A percentile compares a stretch with the other conserved stretches of the same genome.
Conservation (phyloP, 2,797 vertebrate species). For the Silurus aristotelis region DNA sequence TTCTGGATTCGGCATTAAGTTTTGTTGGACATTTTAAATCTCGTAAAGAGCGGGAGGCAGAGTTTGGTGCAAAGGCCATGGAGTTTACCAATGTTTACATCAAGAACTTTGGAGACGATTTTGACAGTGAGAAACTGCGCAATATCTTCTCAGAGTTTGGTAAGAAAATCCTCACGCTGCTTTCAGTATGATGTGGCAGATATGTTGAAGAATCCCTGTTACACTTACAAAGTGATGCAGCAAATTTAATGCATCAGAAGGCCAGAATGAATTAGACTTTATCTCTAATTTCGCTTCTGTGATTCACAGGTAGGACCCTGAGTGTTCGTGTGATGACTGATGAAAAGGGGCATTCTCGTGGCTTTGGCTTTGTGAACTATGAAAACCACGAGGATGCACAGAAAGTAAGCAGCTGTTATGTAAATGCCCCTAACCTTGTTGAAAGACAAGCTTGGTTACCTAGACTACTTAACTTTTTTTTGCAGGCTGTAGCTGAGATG, state of each 20-base stretch:
- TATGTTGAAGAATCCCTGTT: not conserved
- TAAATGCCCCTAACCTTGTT: not conserved
- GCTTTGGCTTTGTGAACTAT: slow-evolving; percentile 97
- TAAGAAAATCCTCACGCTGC: slow-evolving; percentile 56
- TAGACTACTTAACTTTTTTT: not conserved
- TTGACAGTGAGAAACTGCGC: slow-evolving; percentile 82
- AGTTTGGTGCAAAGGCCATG: slow-evolving; percentile 83
- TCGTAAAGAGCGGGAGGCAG: slow-evolving; percentile 87
- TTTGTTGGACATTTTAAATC: slow-evolving; percentile 98
- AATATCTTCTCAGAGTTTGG: slow-evolving; percentile 88
- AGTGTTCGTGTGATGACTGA: slow-evolving; percentile 97
- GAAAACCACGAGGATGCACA: slow-evolving; percentile 91
- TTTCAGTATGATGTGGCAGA: not conserved
- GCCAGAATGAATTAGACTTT: no score
- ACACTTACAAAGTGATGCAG: no score
- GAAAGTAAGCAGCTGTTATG: slow-evolving; percentile 76
- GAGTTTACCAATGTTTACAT: slow-evolving; percentile 98
- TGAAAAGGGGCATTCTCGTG: slow-evolving; percentile 79
- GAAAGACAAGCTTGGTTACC: not conserved
- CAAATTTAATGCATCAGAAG: no score
- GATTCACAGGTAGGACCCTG: slow-evolving; percentile 81
- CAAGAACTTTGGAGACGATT: slow-evolving; percentile 92
- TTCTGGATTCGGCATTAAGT: slow-evolving; percentile 66
- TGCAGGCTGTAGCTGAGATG: slow-evolving; percentile 91
- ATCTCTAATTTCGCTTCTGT: not conserved